Conservation (phyloP, 2,113 vertebrate genomes). For the Heterochromis multidens region DNA sequence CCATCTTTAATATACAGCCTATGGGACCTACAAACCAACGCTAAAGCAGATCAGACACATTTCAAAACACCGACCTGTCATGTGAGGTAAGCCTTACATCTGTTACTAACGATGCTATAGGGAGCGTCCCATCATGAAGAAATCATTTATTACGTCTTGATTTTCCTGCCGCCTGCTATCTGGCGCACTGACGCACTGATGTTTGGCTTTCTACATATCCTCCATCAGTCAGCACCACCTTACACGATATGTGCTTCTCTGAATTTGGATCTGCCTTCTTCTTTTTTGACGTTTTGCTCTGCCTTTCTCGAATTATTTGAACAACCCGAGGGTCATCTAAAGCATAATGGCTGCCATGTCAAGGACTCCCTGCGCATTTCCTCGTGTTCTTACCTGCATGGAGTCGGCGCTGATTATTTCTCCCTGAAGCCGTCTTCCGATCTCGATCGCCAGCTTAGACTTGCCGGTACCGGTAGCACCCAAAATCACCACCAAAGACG, state of each 20-base stretch:
- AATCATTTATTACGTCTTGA: neutral
- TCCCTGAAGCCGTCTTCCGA: constrained; percentile 82
- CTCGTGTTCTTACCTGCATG: constrained; percentile 84
- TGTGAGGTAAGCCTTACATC: neutral
- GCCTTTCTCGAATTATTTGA: neutral
- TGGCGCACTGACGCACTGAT: neutral
- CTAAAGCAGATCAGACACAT: neutral
- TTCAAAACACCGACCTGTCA: neutral
- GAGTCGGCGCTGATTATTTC: constrained; percentile 94
- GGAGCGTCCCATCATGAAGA: neutral
- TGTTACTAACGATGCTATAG: neutral
- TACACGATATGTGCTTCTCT: neutral
- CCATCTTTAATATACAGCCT: neutral
- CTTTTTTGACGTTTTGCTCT: neutral
- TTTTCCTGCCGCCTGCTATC: neutral
- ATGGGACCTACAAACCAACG: neutral
- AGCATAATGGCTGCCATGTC: constrained; percentile 8
- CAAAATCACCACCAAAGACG: constrained; percentile 86
- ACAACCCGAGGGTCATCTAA: neutral
- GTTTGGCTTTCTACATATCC: neutral
- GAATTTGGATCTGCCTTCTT: fast-evolving
- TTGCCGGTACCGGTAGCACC: constrained; percentile 93
- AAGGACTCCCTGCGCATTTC: neutral
- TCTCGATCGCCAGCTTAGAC: constrained; percentile 87
- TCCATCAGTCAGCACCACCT: neutral